Evolutionary conservation across 2,888 invertebrate species (phyloP), one percentile per base, ranked within the genome.

Genomic region (Pterobdella sp.): DNA sequence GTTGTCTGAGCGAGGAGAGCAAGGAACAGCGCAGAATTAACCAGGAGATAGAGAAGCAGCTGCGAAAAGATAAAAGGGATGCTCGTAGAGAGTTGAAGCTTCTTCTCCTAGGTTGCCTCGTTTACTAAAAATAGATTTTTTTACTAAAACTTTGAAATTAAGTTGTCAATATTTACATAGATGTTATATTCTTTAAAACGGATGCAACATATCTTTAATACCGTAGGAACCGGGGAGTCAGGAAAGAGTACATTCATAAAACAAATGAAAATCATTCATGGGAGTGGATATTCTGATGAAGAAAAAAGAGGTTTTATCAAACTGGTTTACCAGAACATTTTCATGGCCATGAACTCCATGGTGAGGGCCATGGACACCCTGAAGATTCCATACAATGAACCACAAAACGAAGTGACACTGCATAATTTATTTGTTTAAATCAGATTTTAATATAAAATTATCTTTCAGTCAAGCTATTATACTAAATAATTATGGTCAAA

Each of bases 331-430:
- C 97, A 98, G 87, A 98, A 98, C 87, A 97, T 98, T 86, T 98
- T 98, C 88, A 97, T 97, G 97, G 97, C 98, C 80, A 98, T 98
- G 95, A 95, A 97, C 87, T 94, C 95, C 84, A 97, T 98, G 96
- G 96, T 97, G 84, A 90, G 95, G 81, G 97, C 97, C 82, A 97
- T 98, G 97, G 96, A 97, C 85, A 89, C 96, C 85, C 90, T 98
- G 83, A 93, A 92, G 87, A 96, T 98, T 86, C 90, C 91, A 85
- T 98, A 95, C 86, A 92, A 90, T 82, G 90, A 91, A 86, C 89
- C 92, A 84, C 89, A 90, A 85, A 94, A 91, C 87, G 88, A 88
- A 87, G 78, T 76, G 36, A 56, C 22, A 29, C n/a, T 67, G 10
- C 31, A 35, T 22, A 7, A 7, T 67, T 10, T 34, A 42, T 22